Conservation (phyloP, 1,140 invertebrate genomes). For the Anthonomus grandis region DNA sequence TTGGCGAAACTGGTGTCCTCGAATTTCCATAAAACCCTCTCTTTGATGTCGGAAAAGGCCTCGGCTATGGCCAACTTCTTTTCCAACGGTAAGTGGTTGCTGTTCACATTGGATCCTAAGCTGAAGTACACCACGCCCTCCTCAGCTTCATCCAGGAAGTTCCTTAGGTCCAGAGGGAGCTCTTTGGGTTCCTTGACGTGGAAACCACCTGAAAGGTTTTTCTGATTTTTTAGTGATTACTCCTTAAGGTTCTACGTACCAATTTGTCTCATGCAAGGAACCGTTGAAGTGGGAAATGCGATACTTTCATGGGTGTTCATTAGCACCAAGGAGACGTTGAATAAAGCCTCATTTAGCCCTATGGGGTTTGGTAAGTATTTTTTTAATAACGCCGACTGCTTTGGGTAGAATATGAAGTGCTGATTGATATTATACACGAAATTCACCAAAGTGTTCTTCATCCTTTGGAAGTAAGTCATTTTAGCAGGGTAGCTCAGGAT, state of each 20-base stretch:
- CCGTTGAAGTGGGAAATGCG: conserved; percentile 9
- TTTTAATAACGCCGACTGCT: conserved; percentile 34
- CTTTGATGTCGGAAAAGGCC: conserved; percentile 54
- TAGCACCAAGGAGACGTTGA: conserved; percentile 49
- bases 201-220: conserved; percentile 29
- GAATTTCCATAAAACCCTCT: conserved; percentile 64
- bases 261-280: conserved; percentile 28
- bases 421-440: conserved; percentile 42
- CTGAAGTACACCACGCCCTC: conserved; percentile 68
- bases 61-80: conserved; percentile 52
- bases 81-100: conserved; percentile 49
- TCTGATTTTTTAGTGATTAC: conserved; percentile 7
- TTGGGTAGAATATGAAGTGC: conserved; percentile 29
- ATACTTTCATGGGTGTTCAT: conserved; percentile 47
- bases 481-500: conserved; percentile 37
- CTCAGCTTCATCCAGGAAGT: conserved; percentile 56
- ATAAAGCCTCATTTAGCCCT: conserved; percentile 51
- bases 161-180: conserved; percentile 53
- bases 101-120: conserved; percentile 59
- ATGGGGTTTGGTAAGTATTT: conserved; percentile 50
- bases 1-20: conserved; percentile 52
- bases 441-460: conserved; percentile 44
- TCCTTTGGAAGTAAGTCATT: conserved; percentile 52
- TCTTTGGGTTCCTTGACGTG: conserved; percentile 35
- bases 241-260: conserved; percentile 5